Percentiles rank a stretch among this genome's conserved stretches.
Evolutionary conservation across 1,140 invertebrate species (phyloP).

Genomic region (Caenorhabditis brenneri): DNA sequence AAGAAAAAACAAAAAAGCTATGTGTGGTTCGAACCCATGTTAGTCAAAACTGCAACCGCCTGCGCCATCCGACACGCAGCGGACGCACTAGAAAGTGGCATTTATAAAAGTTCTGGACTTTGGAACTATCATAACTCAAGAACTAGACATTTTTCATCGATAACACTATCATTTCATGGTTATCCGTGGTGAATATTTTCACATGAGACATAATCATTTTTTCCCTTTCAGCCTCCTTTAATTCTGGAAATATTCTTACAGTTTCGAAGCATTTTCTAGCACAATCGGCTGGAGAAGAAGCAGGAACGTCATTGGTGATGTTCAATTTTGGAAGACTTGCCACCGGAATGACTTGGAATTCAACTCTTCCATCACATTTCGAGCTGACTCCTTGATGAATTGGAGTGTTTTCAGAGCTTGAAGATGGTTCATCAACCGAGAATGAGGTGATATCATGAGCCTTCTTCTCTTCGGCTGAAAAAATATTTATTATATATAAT

Average conservation of each 20-base stretch:
- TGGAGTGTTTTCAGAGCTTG: conserved; percentile 3
- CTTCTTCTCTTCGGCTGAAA: conserved; percentile 29
- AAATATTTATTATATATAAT: not conserved
- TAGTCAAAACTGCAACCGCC: too few relatives aligned
- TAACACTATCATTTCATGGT: too few relatives aligned
- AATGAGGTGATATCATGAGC: not conserved
- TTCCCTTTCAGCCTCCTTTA: too few relatives aligned
- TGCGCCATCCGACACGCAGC: too few relatives aligned
- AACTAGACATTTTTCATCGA: too few relatives aligned
- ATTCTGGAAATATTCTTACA: conserved; percentile 46
- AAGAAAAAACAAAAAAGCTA: too few relatives aligned
- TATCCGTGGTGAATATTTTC: too few relatives aligned
- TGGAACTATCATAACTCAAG: too few relatives aligned
- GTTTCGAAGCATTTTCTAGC: conserved; percentile 68
- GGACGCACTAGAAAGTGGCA: too few relatives aligned
- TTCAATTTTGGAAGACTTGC: conserved; percentile 64
- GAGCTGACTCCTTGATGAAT: conserved; percentile 55
- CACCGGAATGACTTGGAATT: conserved; percentile 68
- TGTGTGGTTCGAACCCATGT: too few relatives aligned
- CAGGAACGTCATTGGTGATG: conserved; percentile 70
- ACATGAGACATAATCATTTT: too few relatives aligned
- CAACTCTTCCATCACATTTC: conserved; percentile 65
- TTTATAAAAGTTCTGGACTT: too few relatives aligned
- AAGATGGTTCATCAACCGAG: conserved; percentile 39
- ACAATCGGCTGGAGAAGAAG: conserved; percentile 68